Conservation (phyloP, 2,113 vertebrate species). For the Recurvirostra avosetta region DNA sequence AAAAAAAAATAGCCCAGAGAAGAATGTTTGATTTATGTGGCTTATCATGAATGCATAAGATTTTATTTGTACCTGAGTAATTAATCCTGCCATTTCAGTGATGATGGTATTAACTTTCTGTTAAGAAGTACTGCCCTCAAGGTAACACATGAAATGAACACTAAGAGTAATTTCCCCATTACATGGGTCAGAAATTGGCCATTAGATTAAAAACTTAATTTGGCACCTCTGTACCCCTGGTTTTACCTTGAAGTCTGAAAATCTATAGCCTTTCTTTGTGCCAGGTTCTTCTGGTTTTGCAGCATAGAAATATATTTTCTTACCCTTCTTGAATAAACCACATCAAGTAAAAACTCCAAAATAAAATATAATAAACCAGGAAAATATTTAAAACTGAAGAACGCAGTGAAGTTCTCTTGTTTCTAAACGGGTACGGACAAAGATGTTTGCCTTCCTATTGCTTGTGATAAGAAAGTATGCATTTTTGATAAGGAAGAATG, state of each 20-base stretch:
- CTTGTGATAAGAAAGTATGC: conserved; percentile 25
- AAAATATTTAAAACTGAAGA: neutral
- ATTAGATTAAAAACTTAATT: neutral
- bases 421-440: neutral
- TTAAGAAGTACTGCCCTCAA: neutral
- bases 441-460: conserved; percentile 5
- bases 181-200: neutral
- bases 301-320: neutral
- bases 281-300: neutral
- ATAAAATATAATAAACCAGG: neutral
- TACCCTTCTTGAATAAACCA: neutral
- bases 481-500: conserved; percentile 30
- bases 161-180: neutral
- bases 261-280: neutral
- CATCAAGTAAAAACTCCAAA: neutral
- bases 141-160: neutral
- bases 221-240: neutral
- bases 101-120: neutral
- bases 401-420: neutral
- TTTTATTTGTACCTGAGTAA: neutral
- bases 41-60: neutral
- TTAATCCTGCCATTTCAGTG: neutral
- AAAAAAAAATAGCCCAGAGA: neutral
- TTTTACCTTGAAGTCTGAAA: neutral
- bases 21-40: neutral